Conservation (phyloP, 2,113 vertebrate genomes). For the Mormyrus lacerda region DNA sequence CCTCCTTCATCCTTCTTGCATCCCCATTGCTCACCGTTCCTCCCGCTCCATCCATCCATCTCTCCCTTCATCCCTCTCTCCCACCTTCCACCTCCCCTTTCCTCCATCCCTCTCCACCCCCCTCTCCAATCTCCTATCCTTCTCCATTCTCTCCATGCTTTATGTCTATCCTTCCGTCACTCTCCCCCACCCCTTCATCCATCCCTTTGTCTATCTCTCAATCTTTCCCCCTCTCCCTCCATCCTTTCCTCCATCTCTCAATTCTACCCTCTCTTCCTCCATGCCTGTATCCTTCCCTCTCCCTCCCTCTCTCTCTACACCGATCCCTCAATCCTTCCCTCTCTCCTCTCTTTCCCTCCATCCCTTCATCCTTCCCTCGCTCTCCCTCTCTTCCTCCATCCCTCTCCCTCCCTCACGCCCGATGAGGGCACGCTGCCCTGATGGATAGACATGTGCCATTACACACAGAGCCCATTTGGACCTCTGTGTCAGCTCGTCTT, state of each 20-base stretch:
- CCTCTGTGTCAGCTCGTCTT: constrained; percentile 98
- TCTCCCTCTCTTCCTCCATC: neutral
- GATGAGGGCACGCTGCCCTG: constrained; percentile 59
- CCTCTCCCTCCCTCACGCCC: neutral
- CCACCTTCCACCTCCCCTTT: neutral
- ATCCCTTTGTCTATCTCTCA: no score
- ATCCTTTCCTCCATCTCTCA: neutral
- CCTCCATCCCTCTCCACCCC: neutral
- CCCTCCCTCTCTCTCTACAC: neutral
- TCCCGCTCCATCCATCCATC: neutral
- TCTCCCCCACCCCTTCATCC: neutral
- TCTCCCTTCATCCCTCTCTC: neutral
- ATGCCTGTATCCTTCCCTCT: constrained; percentile 17
- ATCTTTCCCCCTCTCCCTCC: constrained; percentile 21
- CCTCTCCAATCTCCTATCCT: neutral
- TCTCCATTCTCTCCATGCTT: neutral
- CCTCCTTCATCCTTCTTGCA: neutral
- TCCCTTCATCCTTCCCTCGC: neutral
- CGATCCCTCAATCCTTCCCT: neutral
- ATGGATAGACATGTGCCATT: constrained; percentile 84
- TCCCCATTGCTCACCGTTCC: neutral
- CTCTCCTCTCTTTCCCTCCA: neutral
- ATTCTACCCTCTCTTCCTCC: neutral
- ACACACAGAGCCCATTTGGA: constrained; percentile 98
- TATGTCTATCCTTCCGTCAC: neutral